Base-by-base conservation (phyloP, 2,888 invertebrate species). In the Tiliacea aurago region DNA sequence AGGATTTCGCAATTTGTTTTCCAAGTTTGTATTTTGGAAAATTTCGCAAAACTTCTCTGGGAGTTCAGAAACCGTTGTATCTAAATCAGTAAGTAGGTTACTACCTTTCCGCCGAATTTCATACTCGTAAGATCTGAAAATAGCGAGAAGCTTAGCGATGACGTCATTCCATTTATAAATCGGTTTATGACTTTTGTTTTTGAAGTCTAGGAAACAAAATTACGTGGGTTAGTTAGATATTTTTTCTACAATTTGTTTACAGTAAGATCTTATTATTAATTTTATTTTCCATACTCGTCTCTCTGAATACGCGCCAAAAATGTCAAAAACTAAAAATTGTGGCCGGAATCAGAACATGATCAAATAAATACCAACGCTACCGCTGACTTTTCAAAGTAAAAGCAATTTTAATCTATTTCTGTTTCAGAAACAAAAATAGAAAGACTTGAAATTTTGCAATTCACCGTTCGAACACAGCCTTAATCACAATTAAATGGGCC, bases 401-500 rank as follows among this genome's bases (percentile, higher is more conserved):
- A 28, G 1, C 28, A 28, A 28, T 28, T 28, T 28, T 28, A 28
- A 28, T 28, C 28, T 2, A 28, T 28, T 28, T 61, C 41, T 15
- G 18, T 59, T 61, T 80, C 53, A 43, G 45, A 70, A 67, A 67
- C 65, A 64, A 65, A 66, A 59, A 76, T 64, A 62, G 62, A 78
- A 83, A 68, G 63, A 67, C 70, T 71, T 55, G 55, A 70, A 81
- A 80, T 76, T 75, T 70, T 45, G 47, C 20, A 75, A 77, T 82
- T 64, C 43, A 55, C 67, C 45, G 61, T 66, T 71, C 69, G 61
- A 85, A 70, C 69, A 74, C 61, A 78, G 63, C 62, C 72, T 68
- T 84, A 86, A 88, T 84, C 84, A 76, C 79, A 61, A 82, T 84
- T 76, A 83, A 86, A 85, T 78, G 64, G 68, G 75, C 67, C 56